A percentile compares a stretch with the other conserved stretches of the same genome.
Evolutionary conservation across 2,888 invertebrate species (phyloP).

Genomic region (Podabrus alpinus): DNA sequence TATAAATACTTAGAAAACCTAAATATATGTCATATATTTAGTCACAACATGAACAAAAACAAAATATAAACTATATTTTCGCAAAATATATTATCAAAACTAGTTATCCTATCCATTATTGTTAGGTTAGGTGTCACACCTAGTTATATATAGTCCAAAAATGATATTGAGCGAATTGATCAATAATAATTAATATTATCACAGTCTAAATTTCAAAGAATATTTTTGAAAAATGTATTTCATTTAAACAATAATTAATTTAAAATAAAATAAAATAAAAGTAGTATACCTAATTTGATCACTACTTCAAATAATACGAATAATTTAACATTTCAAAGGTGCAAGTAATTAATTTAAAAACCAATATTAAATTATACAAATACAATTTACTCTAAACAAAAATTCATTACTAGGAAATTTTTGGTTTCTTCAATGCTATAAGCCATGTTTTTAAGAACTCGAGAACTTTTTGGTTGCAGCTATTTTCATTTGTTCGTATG

Average conservation of each 20-base stretch:
- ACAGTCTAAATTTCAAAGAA: not conserved
- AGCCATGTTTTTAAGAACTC: not conserved
- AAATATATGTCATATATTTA: not conserved
- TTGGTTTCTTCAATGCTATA: not conserved
- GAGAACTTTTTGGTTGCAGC: constrained; percentile 2
- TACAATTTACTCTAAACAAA: not conserved
- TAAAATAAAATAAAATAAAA: not conserved
- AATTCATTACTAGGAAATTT: not conserved
- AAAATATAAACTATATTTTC: not conserved
- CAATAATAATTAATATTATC: not conserved
- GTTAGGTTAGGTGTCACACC: not conserved
- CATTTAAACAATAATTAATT: not conserved
- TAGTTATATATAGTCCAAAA: not conserved
- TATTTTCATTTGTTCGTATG: constrained; percentile 66
- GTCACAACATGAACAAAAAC: not conserved
- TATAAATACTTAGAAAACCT: not conserved
- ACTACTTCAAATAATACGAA: not conserved
- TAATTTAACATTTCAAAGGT: not conserved
- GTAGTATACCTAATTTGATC: not conserved
- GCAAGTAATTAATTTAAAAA: not conserved
- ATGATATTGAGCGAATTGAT: not conserved
- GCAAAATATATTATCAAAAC: not conserved
- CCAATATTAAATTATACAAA: not conserved
- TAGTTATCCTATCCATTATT: not conserved
- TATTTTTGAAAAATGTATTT: not conserved